Percentiles rank a stretch among this genome's conserved stretches.
Conservation (phyloP, 2,113 vertebrate genomes). For the Amblyopsis rosae region DNA sequence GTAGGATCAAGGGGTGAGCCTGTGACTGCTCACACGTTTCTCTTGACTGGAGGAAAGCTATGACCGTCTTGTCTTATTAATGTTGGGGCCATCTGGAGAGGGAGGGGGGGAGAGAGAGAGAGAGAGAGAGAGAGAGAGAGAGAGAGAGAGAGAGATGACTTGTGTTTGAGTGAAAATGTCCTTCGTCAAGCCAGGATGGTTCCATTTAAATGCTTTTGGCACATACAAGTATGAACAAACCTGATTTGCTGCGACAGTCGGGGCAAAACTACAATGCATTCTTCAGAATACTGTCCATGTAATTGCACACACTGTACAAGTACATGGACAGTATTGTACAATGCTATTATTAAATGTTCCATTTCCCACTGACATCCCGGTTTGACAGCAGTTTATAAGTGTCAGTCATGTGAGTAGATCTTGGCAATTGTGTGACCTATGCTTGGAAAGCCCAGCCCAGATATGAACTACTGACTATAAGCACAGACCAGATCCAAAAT, state of each 20-base stretch:
- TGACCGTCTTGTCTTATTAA: conserved; percentile 65
- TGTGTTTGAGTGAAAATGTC: not conserved
- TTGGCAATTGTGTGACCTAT: too few relatives aligned
- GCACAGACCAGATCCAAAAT: too few relatives aligned
- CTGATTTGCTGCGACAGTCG: not conserved
- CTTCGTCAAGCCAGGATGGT: not conserved
- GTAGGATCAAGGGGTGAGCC: too few relatives aligned
- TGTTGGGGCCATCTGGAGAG: conserved; percentile 56
- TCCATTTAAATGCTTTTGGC: not conserved
- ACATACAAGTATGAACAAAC: not conserved
- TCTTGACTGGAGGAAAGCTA: conserved; percentile 20
- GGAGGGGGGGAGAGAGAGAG: not conserved
- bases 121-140: not conserved
- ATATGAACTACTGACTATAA: too few relatives aligned
- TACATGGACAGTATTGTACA: not conserved
- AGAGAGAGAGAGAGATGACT: not conserved
- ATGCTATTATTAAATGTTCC: not conserved
- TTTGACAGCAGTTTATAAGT: not conserved
- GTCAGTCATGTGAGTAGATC: not conserved
- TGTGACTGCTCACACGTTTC: too few relatives aligned
- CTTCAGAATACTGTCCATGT: not conserved
- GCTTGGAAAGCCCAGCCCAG: too few relatives aligned
- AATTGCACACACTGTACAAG: not conserved
- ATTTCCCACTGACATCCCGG: not conserved
- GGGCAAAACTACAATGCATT: conserved; percentile 2